These are phyloP conservation scores for Stenurella melanura DNA, from an alignment of 2,888 invertebrate species.

Conservation along the genomic window DNA sequence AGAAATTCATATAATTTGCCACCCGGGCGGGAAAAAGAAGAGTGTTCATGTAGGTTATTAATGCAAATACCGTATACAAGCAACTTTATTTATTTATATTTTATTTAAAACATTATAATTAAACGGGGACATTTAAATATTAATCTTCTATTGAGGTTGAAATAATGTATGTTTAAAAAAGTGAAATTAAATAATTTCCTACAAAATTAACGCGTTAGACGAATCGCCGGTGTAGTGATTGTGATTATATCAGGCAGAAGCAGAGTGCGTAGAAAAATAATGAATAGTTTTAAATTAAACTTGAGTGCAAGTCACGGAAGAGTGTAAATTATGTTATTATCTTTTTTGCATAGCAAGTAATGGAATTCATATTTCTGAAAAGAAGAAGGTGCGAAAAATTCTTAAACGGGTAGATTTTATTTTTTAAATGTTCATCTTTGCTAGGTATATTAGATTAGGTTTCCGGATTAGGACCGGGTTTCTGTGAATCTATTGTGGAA, in stretches of 20 bases:
- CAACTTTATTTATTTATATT: slow-evolving; percentile 1
- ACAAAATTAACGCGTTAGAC: neutral
- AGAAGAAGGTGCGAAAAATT: no score
- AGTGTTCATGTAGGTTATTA: neutral
- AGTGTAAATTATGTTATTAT: no score
- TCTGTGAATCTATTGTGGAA: no score
- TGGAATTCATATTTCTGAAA: no score
- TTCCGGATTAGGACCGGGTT: no score
- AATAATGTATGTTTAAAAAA: slow-evolving; percentile 11
- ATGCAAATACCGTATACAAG: neutral
- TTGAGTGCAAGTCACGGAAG: neutral
- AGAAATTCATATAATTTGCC: slow-evolving; percentile 17
- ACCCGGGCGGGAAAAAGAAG: neutral
- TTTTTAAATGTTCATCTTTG: no score
- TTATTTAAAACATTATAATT: neutral
- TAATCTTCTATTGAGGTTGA: neutral
- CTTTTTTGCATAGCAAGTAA: no score
- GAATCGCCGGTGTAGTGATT: neutral
- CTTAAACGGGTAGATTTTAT: no score
- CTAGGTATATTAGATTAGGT: no score
- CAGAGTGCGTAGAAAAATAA: slow-evolving; percentile 5
- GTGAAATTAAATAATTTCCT: slow-evolving; percentile 19
- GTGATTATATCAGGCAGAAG: slow-evolving; percentile 14
- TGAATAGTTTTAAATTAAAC: slow-evolving; percentile 4
- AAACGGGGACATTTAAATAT: neutral